A percentile compares a stretch with the other conserved stretches of the same genome.
Evolutionary conservation across 1,140 invertebrate species (phyloP).

Genomic region (Caenorhabditis remanei): DNA sequence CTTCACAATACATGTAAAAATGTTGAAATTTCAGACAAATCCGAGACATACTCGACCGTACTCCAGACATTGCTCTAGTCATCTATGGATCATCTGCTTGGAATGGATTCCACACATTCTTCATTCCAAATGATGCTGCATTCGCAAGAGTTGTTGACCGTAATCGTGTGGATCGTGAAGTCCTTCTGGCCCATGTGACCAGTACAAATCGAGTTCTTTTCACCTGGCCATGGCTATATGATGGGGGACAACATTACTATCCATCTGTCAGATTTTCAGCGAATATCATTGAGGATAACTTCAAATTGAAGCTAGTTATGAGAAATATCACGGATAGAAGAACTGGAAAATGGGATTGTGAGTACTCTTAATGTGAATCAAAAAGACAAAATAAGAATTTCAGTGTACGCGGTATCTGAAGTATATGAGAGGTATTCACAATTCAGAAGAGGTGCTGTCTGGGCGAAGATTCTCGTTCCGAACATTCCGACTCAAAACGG

Average conservation of each 20-base stretch:
- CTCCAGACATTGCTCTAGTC: conserved; percentile 77
- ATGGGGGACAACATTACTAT: conserved; percentile 77
- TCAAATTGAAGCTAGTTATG: conserved; percentile 76
- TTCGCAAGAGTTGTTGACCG: conserved; percentile 77
- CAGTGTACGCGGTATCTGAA: conserved; percentile 77
- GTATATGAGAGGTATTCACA: conserved; percentile 75
- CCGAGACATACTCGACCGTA: conserved; percentile 75
- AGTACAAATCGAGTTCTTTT: conserved; percentile 77
- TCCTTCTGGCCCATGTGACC: conserved; percentile 76
- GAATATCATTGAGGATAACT: conserved; percentile 78
- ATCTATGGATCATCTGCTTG: conserved; percentile 77
- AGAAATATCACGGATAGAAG: conserved; percentile 77
- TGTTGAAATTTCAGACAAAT: conserved; percentile 70
- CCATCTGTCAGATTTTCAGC: conserved; percentile 76
- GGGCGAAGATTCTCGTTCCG: conserved; percentile 78
- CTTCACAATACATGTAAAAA: too few relatives aligned
- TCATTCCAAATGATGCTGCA: conserved; percentile 75
- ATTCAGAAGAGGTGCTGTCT: conserved; percentile 76
- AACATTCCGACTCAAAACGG: conserved; percentile 78
- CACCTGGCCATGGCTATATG: conserved; percentile 77
- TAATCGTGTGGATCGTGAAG: conserved; percentile 76
- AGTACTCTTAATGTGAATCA: conserved; percentile 26
- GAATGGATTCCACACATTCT: conserved; percentile 78
- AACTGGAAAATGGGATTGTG: conserved; percentile 73
- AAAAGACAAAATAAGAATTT: conserved; percentile 10